Evolutionary conservation across 2,888 invertebrate species (phyloP).

Genomic region (Epiblema foenella): DNA sequence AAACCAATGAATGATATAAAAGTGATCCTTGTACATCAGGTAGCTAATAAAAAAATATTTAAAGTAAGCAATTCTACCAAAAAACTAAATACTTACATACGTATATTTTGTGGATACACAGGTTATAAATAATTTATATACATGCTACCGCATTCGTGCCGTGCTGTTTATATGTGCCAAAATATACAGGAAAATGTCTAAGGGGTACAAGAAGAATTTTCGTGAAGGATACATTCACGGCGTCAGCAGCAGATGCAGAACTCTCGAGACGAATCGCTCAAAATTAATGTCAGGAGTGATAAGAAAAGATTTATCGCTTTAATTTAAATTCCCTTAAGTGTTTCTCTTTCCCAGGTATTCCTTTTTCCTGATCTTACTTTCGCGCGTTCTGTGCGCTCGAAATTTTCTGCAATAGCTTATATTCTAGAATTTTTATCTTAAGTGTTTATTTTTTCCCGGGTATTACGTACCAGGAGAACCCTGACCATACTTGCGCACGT

Average conservation of each 20-base stretch:
- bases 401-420: no score
- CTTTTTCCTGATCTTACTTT: no score
- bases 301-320: no score
- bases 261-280: neutral
- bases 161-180: conserved; percentile 34
- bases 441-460: no score
- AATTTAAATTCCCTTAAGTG: no score
- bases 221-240: neutral
- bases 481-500: no score
- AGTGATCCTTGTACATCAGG: conserved; percentile 4
- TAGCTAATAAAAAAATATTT: neutral
- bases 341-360: no score
- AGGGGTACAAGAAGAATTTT: neutral
- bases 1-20: neutral
- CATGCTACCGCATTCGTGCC: conserved; percentile 29
- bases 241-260: neutral
- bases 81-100: conserved; percentile 7
- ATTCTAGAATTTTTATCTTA: no score
- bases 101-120: conserved; percentile 2
- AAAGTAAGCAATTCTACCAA: conserved; percentile 29
- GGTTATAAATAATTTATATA: conserved; percentile 13
- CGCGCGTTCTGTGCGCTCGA: no score
- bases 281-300: no score
- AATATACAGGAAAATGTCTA: conserved; percentile 11
- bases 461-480: no score